Conservation (phyloP, 2,113 vertebrate species). For the Clarias magur region DNA sequence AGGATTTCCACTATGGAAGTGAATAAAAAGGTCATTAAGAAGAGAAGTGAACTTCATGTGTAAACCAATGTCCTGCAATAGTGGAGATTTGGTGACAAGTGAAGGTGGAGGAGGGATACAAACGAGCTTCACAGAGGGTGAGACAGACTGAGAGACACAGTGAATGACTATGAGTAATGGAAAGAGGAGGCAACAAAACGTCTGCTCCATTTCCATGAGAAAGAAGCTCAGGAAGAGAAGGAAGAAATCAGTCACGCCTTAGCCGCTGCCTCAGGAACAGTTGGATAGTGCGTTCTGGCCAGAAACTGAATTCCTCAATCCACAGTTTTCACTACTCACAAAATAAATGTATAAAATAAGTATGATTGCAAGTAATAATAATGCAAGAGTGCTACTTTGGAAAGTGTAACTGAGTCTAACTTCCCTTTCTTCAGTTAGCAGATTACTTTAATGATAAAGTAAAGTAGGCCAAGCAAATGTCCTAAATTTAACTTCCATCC, state of each 20-base stretch:
- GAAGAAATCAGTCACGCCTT: conserved; percentile 50
- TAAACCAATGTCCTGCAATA: conserved; percentile 14
- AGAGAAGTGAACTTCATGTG: background rate
- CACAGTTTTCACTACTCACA: background rate
- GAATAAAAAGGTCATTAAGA: background rate
- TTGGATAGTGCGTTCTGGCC: background rate
- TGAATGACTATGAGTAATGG: conserved; percentile 40
- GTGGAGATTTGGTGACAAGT: conserved; percentile 23
- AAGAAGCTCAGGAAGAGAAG: conserved; percentile 50
- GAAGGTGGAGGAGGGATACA: conserved; percentile 44
- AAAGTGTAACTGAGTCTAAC: background rate
- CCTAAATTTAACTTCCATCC: background rate
- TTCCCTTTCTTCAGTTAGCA: background rate
- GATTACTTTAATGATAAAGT: background rate
- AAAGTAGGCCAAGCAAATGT: background rate
- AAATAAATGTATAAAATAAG: background rate
- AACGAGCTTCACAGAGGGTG: conserved; percentile 9
- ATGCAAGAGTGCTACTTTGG: background rate
- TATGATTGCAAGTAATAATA: background rate
- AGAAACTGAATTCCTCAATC: background rate
- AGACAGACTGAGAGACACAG: conserved; percentile 41
- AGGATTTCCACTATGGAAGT: background rate
- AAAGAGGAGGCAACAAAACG: conserved; percentile 58
- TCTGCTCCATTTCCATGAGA: conserved; percentile 65
- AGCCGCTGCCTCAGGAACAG: conserved; percentile 20